Base-by-base conservation (phyloP, 2,113 vertebrate genomes). In the Elephas maximus region DNA sequence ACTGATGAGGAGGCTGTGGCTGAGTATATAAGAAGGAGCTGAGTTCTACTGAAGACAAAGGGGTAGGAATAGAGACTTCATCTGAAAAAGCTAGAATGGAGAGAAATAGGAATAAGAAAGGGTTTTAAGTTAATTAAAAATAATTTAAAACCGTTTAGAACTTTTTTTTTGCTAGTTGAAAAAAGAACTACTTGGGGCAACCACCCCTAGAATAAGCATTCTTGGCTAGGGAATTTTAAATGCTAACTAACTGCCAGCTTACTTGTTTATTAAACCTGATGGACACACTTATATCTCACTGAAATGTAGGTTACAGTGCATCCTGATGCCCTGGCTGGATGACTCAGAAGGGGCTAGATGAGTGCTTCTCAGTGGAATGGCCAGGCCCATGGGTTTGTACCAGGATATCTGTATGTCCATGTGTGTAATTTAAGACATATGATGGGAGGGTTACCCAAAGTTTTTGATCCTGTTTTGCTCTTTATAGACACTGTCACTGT, bases 301-400 rank as follows among this genome's bases (percentile, higher is more conserved):
- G 57, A 80, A 97, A 93, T 96, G 69, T 37, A 80, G 53, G 91
- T 89, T 93, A 95, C 92, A 94, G 80, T 30, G 73, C 7, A 71
- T 88, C 10, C n/a, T 76, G 83, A 84, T 63, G 51, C 11, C 7
- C n/a, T 30, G 85, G 87, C 21, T 76, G 44, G 62, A 77, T 21
- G 20, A 6, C 45, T 69, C 87, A 57, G 62, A 84, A 30, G 51
- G 78, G n/a, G 44, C 17, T 73, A 63, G 17, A 81, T 20, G 4
- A 76, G n/a, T 53, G 51, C 60, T 53, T 65, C 86, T 94, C 45
- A 45, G 24, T 71, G 33, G 62, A 30, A 57, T 28, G 67, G 1
- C 28, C 91, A 69, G 20, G 67, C 30, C 83, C 10, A 0, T n/a
- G 37, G 65, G 76, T 30, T 62, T 81, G 12, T 48, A 30, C 73